phyloP scores from a whole-genome alignment of 2,888 invertebrate genomes.

The Barypeithes pellucidus region DNA sequence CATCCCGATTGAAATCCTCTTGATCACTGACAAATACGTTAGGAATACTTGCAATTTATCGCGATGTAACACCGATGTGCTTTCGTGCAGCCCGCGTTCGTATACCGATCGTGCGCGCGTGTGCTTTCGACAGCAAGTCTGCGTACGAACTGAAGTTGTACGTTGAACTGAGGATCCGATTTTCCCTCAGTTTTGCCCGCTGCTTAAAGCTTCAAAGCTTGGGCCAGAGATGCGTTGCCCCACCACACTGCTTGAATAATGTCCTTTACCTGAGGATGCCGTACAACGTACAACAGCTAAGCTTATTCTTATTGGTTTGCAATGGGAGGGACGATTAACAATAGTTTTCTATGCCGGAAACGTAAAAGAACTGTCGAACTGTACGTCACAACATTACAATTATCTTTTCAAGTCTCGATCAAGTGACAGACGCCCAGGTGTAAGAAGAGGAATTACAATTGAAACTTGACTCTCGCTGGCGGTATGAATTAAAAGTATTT shows the following conservation, averaged over 20 bases:
- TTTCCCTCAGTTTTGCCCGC: conserved; percentile 43
- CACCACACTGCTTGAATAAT: conserved; percentile 49
- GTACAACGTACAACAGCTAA: conserved; percentile 34
- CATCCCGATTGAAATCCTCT: conserved; percentile 40
- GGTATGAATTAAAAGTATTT: conserved; percentile 35
- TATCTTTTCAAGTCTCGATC: conserved; percentile 44
- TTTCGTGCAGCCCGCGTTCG: conserved; percentile 37
- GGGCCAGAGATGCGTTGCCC: conserved; percentile 51
- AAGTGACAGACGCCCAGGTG: conserved; percentile 51
- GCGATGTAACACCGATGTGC: conserved; percentile 38
- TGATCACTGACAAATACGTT: conserved; percentile 40
- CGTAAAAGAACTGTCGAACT: conserved; percentile 48
- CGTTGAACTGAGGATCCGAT: conserved; percentile 48
- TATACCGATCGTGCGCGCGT: conserved; percentile 45
- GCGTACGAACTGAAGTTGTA: conserved; percentile 52
- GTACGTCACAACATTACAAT: conserved; percentile 53
- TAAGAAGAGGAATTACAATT: conserved; percentile 17
- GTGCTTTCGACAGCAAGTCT: conserved; percentile 43
- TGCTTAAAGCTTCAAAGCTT: conserved; percentile 41
- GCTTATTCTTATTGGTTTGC: conserved; percentile 52
- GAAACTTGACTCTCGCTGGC: conserved; percentile 45
- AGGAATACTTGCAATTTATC: conserved; percentile 46
- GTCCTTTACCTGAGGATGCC: conserved; percentile 51
- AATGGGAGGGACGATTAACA: conserved; percentile 48
- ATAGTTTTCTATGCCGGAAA: conserved; percentile 50